Conservation (phyloP, 2,797 vertebrate genomes). For the Coregonus sp. region DNA sequence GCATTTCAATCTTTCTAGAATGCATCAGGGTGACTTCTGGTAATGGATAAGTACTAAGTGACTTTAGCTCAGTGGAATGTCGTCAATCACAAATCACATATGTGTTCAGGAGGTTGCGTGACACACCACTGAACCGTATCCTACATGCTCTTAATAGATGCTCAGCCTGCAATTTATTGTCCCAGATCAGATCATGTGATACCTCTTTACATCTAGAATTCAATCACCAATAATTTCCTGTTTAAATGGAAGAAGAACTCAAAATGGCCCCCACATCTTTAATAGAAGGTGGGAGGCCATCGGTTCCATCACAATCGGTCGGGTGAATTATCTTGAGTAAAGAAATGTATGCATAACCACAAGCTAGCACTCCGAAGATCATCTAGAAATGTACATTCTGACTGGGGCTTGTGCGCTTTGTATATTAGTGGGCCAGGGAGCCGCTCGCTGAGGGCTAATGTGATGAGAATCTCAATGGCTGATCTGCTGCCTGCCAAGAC, state of each 20-base stretch:
- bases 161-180: not conserved
- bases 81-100: not conserved
- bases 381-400: constrained; percentile 24
- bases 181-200: not conserved
- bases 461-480: not conserved
- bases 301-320: not conserved
- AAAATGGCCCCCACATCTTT: not conserved
- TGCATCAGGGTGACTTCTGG: not conserved
- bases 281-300: not conserved
- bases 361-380: constrained; percentile 12
- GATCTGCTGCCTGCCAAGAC: not conserved
- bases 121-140: constrained; percentile 7
- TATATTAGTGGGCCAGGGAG: not conserved
- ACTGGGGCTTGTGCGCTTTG: constrained; percentile 5
- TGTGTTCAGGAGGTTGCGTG: not conserved
- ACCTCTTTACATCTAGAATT: not conserved
- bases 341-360: constrained; percentile 25
- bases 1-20: not conserved
- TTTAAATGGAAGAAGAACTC: not conserved
- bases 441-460: not conserved
- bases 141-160: not conserved
- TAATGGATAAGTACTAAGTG: not conserved
- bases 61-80: not conserved
- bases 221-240: not conserved
- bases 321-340: constrained; percentile 16